These are phyloP conservation scores for Cyanoliseus patagonus DNA, from an alignment of 2,113 vertebrate species.

Conservation along the genomic window DNA sequence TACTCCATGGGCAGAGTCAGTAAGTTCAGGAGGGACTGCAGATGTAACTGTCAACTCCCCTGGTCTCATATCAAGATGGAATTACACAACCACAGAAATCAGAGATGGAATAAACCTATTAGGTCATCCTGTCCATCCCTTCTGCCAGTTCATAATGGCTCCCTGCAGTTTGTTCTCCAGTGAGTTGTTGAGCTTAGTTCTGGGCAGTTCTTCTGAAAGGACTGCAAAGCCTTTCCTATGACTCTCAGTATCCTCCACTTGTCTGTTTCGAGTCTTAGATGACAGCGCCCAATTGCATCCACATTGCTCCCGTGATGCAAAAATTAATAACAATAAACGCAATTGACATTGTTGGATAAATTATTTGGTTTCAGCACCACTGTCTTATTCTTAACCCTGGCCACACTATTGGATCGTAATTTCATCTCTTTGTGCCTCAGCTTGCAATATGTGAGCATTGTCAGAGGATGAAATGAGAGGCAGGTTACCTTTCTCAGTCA, in stretches of 20 bases:
- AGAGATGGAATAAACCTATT: conserved; percentile 8
- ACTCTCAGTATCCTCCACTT: not conserved
- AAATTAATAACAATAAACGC: not conserved
- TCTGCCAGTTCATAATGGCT: not conserved
- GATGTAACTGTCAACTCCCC: not conserved
- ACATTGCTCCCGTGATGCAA: not conserved
- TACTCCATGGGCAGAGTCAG: not conserved
- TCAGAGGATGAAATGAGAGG: not conserved
- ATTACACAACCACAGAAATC: not conserved
- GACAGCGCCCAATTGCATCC: not conserved
- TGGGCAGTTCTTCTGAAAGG: not conserved
- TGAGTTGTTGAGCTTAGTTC: not conserved
- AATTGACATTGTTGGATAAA: not conserved
- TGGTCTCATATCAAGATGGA: not conserved
- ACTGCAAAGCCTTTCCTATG: not conserved
- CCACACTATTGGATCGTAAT: not conserved
- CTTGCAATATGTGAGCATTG: not conserved
- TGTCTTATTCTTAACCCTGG: not conserved
- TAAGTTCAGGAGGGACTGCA: not conserved
- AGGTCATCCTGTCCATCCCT: conserved; percentile 32
- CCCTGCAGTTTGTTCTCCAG: not conserved
- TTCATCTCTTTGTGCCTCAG: not conserved
- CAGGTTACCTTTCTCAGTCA: not conserved
- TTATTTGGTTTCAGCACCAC: not conserved
- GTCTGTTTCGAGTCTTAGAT: not conserved